Evolutionary conservation across 2,888 invertebrate species (phyloP), one percentile per base, ranked within the genome.

Genomic region (Philereme transversata): DNA sequence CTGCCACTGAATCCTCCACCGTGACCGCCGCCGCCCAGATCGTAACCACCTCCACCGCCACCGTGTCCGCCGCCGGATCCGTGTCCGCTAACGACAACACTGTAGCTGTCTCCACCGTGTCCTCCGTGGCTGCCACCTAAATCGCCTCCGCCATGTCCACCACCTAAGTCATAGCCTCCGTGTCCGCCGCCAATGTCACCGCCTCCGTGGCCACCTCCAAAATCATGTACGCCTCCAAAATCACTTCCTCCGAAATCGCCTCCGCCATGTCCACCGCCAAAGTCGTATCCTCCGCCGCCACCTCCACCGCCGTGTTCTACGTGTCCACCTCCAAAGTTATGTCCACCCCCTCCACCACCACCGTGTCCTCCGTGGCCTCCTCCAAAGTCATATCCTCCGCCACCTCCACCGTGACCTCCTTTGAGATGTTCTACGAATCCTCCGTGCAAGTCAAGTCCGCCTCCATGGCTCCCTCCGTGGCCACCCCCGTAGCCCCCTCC

Each of bases 201-300:
- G 4, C 70, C 84, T 3, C 79, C 85, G 49, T 51, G 56, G 22
- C 51, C 62, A n/a, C 70, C 59, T 38, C 59, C 59, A 11, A 59
- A 59, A n/a, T 53, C 72, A 22, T 81, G 78, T 1, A 90, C 79
- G 5, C 86, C 86, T 2, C 87, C 79, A 73, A 76, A 83, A 40
- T 75, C 82, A 60, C 62, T 60, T 33, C 73, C 68, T 9, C 83
- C 51, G 81, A 70, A 43, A n/a, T 56, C 60, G 6, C 67, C 59
- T 1, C 75, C 81, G 8, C 78, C 84, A 48, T 45, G 53, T 5
- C 47, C 55, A 9, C 70, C 59, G 7, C 53, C 49, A 5, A 49
- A 49, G 10, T 36, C 70, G 10, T 81, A 77, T 2, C 90, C 79
- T 6, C 86, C 86, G 2, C 88, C 80, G 72, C 81, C 79, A 10